Conservation (phyloP, 2,113 vertebrate genomes). For the Xenotilapia leptura region DNA sequence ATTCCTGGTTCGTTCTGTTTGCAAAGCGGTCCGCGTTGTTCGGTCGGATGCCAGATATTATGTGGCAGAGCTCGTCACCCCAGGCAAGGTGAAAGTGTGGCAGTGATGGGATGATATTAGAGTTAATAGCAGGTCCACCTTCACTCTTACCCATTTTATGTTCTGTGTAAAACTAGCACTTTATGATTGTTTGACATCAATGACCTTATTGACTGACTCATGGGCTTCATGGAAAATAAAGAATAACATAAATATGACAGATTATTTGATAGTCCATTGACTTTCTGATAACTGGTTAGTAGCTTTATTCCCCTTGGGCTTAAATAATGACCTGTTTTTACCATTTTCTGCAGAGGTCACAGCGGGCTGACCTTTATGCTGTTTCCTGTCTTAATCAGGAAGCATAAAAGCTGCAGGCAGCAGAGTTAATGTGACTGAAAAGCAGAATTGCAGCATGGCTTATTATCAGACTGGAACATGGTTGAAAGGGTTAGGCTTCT, state of each 20-base stretch:
- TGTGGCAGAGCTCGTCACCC: not conserved
- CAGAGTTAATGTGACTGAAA: constrained; percentile 31
- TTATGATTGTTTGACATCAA: not conserved
- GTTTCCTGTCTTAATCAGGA: not conserved
- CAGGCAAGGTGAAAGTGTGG: not conserved
- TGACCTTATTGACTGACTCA: not conserved
- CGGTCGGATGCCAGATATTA: not conserved
- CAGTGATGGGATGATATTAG: not conserved
- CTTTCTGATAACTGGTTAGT: not conserved
- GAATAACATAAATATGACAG: not conserved
- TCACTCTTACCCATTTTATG: not conserved
- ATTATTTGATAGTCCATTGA: not conserved
- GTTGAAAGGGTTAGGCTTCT: not conserved
- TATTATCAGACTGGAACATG: not conserved
- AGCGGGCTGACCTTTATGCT: not conserved
- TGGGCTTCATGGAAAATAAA: not conserved
- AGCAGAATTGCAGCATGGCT: not conserved
- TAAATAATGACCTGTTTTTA: not conserved
- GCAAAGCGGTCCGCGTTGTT: not conserved
- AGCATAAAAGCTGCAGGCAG: not conserved
- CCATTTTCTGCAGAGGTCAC: not conserved
- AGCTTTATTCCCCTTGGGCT: not conserved
- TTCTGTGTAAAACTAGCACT: not conserved
- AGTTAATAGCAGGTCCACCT: not conserved
- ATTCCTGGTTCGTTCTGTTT: not conserved